Evolutionary conservation across 2,797 vertebrate species (phyloP).

Genomic region (Lepus oiostolus): DNA sequence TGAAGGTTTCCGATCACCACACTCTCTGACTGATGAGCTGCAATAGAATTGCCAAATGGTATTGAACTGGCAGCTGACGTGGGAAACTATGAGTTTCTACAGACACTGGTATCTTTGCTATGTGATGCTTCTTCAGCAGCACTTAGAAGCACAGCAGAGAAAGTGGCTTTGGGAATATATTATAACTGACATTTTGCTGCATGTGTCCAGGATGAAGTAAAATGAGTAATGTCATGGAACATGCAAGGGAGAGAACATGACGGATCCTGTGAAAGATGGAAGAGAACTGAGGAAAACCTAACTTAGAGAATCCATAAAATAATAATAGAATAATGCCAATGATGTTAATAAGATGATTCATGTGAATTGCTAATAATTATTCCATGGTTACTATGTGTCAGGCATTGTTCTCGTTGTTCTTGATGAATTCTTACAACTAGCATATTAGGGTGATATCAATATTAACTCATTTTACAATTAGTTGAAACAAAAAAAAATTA

Average conservation of each 20-base stretch:
- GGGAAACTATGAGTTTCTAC: not conserved
- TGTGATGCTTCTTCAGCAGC: not conserved
- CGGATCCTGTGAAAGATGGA: not conserved
- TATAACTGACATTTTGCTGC: not conserved
- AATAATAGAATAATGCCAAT: not conserved
- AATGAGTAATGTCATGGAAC: not conserved
- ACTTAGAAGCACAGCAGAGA: not conserved
- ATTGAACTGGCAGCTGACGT: not conserved
- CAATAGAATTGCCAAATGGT: not conserved
- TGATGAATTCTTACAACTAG: not conserved
- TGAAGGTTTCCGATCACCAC: not conserved
- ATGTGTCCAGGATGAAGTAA: not conserved
- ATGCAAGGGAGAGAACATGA: not conserved
- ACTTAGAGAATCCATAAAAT: not conserved
- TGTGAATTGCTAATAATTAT: not conserved
- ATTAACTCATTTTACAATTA: slow-evolving; percentile 16
- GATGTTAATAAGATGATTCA: not conserved
- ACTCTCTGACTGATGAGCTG: not conserved
- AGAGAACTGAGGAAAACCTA: not conserved
- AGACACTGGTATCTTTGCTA: not conserved
- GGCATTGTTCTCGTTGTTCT: not conserved
- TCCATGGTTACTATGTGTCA: not conserved
- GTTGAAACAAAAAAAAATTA: not conserved
- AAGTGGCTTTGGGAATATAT: not conserved
- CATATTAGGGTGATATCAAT: not conserved